Conservation (phyloP, 2,113 vertebrate genomes). For the Entelurus aequoreus region DNA sequence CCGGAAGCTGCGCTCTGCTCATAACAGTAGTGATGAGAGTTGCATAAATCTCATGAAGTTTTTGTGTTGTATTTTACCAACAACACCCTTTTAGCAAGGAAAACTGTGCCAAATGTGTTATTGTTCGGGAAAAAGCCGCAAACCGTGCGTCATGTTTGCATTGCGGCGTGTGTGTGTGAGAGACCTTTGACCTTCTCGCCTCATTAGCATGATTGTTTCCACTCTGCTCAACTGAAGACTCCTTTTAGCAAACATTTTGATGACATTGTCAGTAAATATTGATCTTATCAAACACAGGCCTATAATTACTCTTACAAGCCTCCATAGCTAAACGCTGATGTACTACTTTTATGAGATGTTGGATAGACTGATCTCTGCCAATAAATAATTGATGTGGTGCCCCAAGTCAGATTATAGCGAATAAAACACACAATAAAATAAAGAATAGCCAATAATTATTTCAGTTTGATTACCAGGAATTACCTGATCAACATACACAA, state of each 20-base stretch:
- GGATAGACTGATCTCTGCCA: conserved; percentile 14
- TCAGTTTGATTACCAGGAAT: too few species aligned
- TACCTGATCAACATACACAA: too few species aligned
- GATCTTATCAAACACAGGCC: not conserved
- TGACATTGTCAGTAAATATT: too few species aligned
- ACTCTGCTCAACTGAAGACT: conserved; percentile 13
- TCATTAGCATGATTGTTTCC: conserved; percentile 47
- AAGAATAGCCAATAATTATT: too few species aligned
- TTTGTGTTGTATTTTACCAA: conserved; percentile 10
- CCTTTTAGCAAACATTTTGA: conserved; percentile 27
- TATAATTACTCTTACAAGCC: conserved; percentile 3
- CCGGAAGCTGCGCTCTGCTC: conserved; percentile 17
- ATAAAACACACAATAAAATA: not conserved
- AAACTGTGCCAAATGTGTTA: conserved; percentile 1
- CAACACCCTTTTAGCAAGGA: not conserved
- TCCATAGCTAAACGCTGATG: conserved; percentile 7
- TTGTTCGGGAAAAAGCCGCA: conserved; percentile 8
- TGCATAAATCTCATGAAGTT: conserved; percentile 46
- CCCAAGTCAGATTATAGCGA: not conserved
- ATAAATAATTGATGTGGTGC: conserved; percentile 9
- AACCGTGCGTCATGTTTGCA: not conserved
- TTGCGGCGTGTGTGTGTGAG: not conserved
- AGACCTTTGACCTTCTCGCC: too few species aligned
- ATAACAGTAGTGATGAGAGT: conserved; percentile 34
- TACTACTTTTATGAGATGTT: conserved; percentile 18